phyloP scores from a whole-genome alignment of 1,140 invertebrate species.

The Drosophila parvula region DNA sequence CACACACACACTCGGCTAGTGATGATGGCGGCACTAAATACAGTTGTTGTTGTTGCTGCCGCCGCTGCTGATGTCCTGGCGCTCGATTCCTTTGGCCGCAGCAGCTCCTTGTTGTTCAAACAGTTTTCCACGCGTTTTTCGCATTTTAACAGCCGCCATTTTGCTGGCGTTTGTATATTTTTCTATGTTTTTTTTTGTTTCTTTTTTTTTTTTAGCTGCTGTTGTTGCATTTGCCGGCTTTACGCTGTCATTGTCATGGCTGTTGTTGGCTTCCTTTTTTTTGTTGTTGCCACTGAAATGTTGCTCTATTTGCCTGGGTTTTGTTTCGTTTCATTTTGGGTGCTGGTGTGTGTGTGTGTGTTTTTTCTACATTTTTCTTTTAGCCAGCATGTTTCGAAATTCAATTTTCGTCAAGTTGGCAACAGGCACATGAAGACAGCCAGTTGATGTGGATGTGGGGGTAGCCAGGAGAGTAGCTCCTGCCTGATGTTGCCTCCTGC shows the following conservation, averaged over 20 bases:
- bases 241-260: slow-evolving; percentile 56
- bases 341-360: slow-evolving; percentile 5
- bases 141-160: slow-evolving; percentile 62
- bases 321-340: slow-evolving; percentile 46
- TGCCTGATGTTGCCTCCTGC: not conserved
- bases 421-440: slow-evolving; percentile 60
- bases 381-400: slow-evolving; percentile 63
- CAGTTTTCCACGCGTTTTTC: slow-evolving; percentile 59
- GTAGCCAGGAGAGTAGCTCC: slow-evolving; percentile 19
- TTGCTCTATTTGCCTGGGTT: slow-evolving; percentile 55
- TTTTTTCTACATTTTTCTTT: slow-evolving; percentile 46
- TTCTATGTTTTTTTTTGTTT: slow-evolving; percentile 2
- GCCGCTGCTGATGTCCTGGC: slow-evolving; percentile 9
- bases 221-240: slow-evolving; percentile 55
- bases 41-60: slow-evolving; percentile 31
- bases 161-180: slow-evolving; percentile 39
- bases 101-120: slow-evolving; percentile 53
- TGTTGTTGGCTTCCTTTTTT: slow-evolving; percentile 28
- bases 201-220: slow-evolving; percentile 7
- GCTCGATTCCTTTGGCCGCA: slow-evolving; percentile 21
- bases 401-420: slow-evolving; percentile 70
- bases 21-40: slow-evolving; percentile 43
- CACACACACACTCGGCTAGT: slow-evolving; percentile 7
- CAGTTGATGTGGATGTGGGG: slow-evolving; percentile 31
- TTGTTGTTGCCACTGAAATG: slow-evolving; percentile 33